Base-by-base conservation (phyloP, 2,797 vertebrate genomes). In the Toxotes lorentzi region DNA sequence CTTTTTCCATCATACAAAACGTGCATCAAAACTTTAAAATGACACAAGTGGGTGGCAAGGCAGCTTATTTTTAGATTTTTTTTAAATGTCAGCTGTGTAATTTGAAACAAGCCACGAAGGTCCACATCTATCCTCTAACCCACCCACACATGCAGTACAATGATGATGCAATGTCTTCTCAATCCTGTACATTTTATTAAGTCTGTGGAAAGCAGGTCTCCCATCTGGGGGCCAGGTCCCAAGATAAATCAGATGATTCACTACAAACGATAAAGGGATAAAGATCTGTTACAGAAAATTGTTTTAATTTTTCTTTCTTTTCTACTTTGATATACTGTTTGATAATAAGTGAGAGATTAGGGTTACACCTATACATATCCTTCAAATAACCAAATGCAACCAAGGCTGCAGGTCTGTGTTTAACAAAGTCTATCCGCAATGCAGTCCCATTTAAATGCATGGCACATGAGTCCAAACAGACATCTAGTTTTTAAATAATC, bases 1-100 rank as follows among this genome's bases (percentile, higher is more conserved):
- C 17, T 21, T 6, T 40, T 70, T 68, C 45, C 57, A 56, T 76
- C 19, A 0, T 27, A 59, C 53, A 35, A 71, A 78, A 64, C 11
- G 23, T 41, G 19, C 66, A 43, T 59, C 24, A 58, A 34, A 70
- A 56, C 56, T 60, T 19, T 14, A 9, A 34, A 43, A 34, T 34
- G 9, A 51, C 17, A 65, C 16, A 58, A 60, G 30, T 27, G 45
- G 13, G 19, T 30, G 24, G 34, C 41, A 43, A 32, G 19, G 35
- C 35, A 34, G 24, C 14, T 61, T 6, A 38, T 16, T 63, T 70
- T 47, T 40, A 27, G 24, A 30, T 38, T 38, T 38, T 50, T 50
- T 43, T 9, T 63, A 54, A 43, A n/a, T 27, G 12, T 40, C 1
- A 24, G 16, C 12, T 16, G 9, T 24, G 66, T 61, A 13, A 40